Percentiles rank a stretch among this genome's conserved stretches.
Evolutionary conservation across 2,113 vertebrate genomes (phyloP).

Genomic region (Eptatretus burgeri): DNA sequence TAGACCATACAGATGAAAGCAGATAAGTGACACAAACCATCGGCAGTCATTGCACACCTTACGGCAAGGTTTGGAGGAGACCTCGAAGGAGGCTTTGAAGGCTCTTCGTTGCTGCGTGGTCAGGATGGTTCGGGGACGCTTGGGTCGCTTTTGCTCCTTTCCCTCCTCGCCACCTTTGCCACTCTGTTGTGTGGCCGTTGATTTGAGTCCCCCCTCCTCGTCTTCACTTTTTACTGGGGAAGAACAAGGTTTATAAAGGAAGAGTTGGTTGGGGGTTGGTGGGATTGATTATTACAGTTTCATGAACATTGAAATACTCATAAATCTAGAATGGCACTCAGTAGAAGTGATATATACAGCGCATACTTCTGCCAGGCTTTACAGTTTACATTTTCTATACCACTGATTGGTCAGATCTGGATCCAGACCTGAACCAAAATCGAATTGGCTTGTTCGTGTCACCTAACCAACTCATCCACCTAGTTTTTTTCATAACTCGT

Average conservation of each 20-base stretch:
- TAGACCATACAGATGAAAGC: neutral
- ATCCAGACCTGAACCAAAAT: too few relatives aligned
- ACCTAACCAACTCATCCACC: too few relatives aligned
- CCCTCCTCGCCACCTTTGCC: conserved; percentile 33
- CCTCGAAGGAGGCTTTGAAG: conserved; percentile 68
- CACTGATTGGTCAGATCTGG: too few relatives aligned
- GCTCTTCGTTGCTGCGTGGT: conserved; percentile 56
- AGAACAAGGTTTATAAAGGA: rapidly evolving
- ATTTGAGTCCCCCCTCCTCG: conserved; percentile 22
- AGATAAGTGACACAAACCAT: neutral
- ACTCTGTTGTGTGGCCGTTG: conserved; percentile 15
- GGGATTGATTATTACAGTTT: neutral
- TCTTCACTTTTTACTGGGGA: conserved; percentile 48
- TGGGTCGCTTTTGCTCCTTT: conserved; percentile 50
- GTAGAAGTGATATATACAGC: too few relatives aligned
- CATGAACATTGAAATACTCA: neutral
- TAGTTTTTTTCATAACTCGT: too few relatives aligned
- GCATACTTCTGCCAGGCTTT: too few relatives aligned
- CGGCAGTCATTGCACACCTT: conserved; percentile 23
- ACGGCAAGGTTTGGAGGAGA: conserved; percentile 53
- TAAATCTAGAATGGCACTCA: neutral
- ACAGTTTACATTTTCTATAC: too few relatives aligned
- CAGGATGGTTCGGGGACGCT: conserved; percentile 48
- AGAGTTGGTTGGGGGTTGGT: neutral
- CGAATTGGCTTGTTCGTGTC: too few relatives aligned